A percentile compares a stretch with the other conserved stretches of the same genome.
phyloP scores from a whole-genome alignment of 2,888 invertebrate species.

The Polyommatus iphigenia region DNA sequence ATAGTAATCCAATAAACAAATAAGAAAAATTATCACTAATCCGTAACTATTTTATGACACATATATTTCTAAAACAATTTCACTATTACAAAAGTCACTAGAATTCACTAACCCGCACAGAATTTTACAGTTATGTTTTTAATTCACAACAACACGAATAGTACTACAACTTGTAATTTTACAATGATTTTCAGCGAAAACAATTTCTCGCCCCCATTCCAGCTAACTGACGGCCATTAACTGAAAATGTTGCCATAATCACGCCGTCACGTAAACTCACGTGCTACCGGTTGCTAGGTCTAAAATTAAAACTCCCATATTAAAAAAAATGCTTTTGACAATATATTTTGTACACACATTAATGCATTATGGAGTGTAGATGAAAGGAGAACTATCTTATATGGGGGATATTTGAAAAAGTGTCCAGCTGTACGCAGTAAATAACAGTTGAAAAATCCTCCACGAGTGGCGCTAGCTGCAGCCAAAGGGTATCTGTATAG shows the following conservation, averaged over 20 bases:
- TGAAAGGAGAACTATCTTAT: no score
- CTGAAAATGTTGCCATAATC: conserved; percentile 61
- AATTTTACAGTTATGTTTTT: conserved; percentile 52
- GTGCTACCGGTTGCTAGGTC: conserved; percentile 52
- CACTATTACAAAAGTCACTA: conserved; percentile 57
- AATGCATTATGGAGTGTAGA: no score
- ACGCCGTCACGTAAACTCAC: conserved; percentile 66
- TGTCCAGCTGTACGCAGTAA: no score
- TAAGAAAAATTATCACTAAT: conserved; percentile 60
- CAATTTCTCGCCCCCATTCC: conserved; percentile 59
- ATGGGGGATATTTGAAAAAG: no score
- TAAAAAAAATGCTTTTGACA: no score
- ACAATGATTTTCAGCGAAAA: conserved; percentile 64
- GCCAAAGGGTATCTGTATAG: no score
- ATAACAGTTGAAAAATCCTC: no score
- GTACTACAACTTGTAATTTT: conserved; percentile 63
- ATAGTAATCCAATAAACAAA: conserved; percentile 74
- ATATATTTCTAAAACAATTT: conserved; percentile 65
- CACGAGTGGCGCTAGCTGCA: no score
- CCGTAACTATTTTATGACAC: conserved; percentile 74
- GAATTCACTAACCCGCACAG: conserved; percentile 60
- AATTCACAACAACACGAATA: conserved; percentile 64
- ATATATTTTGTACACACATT: no score
- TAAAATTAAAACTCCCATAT: conserved; percentile 37
- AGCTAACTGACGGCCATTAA: conserved; percentile 75